These are phyloP conservation scores for Halcyon badia DNA, from an alignment of 2,797 vertebrate species.

Conservation along the genomic window DNA sequence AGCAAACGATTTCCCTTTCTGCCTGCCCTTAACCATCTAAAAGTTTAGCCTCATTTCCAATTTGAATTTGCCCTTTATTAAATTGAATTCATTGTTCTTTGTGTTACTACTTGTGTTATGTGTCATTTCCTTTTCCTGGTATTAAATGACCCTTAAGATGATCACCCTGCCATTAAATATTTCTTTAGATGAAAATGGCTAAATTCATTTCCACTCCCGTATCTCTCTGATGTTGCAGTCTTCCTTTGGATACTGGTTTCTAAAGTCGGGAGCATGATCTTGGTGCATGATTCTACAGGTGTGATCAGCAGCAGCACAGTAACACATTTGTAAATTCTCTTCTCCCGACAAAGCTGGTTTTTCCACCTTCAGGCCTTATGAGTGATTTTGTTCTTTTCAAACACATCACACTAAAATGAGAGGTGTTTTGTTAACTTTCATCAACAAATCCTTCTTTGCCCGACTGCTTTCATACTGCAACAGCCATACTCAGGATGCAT, in stretches of 20 bases:
- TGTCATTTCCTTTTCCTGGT: constrained; percentile 45
- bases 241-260: neutral
- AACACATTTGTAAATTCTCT: neutral
- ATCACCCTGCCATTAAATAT: constrained; percentile 28
- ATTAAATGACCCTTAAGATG: constrained; percentile 63
- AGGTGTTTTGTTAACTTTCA: neutral
- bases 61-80: constrained; percentile 64
- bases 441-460: neutral
- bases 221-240: neutral
- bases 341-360: neutral
- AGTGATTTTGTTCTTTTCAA: neutral
- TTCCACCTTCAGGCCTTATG: neutral
- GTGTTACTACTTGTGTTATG: constrained; percentile 21
- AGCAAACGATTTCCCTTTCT: constrained; percentile 9
- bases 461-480: neutral
- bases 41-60: constrained; percentile 55
- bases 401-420: neutral
- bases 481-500: neutral
- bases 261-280: neutral
- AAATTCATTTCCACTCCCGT: neutral
- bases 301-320: neutral
- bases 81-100: constrained; percentile 49
- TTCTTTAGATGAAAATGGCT: constrained; percentile 1
- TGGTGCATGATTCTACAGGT: neutral
- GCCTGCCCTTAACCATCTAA: neutral